Evolutionary conservation across 2,797 vertebrate genomes (phyloP), one percentile per base, ranked within the genome.

Genomic region (Darevskia mixta): DNA sequence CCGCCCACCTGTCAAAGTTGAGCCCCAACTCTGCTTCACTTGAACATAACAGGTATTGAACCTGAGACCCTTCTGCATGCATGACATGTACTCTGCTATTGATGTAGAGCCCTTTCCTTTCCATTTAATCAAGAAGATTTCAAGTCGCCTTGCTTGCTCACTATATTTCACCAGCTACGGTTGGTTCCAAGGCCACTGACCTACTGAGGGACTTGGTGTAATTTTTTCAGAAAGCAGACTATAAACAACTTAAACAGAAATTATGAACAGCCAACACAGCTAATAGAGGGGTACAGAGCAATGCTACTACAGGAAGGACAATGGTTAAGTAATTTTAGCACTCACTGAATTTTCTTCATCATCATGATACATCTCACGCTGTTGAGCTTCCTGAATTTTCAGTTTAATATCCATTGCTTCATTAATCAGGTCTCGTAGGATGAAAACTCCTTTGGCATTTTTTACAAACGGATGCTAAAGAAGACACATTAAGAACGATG

Each of bases 401-500:
- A 98, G 95, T 87, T 99, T 99, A 95, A 98, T 97, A 79, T 99
- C 98, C 98, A 99, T 98, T 77, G 98, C 97, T 69, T 99, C 98
- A 0, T 97, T 98, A 93, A 99, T 98, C 93, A 99, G 93, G 35
- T 98, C 97, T 73, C 96, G 94, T 88, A 99, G 96, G 90, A 98
- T 97, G n/a, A 97, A 97, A 76, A 94, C 98, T 90, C 98, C 97
- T 95, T 99, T 99, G 86, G 98, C 97, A 71, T 96, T 97, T 96
- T 98, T 98, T 89, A 99, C 98, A 94, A 99, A 99, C 0, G 97
- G 97, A 91, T 99, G 98, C 99, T 99, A 93, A 29, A 90, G 88
- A n/a, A 81, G 11, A 88, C n/a, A 89, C 25, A 66, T 35, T 41
- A 20, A 89, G 86, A 89, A 67, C 77, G 83, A 17, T 43, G 0